Base-by-base conservation (phyloP, 2,797 vertebrate species). In the Luscinia megarhynchos region DNA sequence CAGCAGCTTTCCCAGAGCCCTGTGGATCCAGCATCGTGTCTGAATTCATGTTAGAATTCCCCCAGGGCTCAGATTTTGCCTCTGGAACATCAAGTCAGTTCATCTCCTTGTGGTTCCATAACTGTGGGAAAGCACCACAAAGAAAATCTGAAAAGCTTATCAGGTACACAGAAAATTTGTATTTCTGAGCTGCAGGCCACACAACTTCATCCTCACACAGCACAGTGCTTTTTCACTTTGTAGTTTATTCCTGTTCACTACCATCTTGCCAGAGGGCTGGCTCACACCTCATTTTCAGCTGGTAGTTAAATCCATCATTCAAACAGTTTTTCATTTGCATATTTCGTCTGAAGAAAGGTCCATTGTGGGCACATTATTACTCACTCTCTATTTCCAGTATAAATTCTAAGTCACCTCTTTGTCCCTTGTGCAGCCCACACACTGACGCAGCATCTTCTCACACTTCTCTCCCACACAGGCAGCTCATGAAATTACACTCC, bases 391-490 rank as follows among this genome's bases (percentile, higher is more conserved):
- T 96, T 96, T 90, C 89, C 95, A 94, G 91, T 76, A 86, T 57
- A 91, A 92, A 93, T 93, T 91, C 79, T 55, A 92, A 95, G 83
- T 96, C 93, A 90, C 93, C 95, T 77, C 87, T 94, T 94, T 93
- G 89, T 95, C 92, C 94, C 89, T 78, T 34, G 38, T 51, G 85
- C 91, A 94, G 74, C 95, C 96, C 91, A 95, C 95, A 64, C 94
- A 95, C 82, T 96, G 95, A 96, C 85, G 94, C 94, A 94, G 93
- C 95, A 94, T 93, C 95, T 95, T 93, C 94, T 94, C 95, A 82
- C 95, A 84, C 87, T 91, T 93, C 89, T 82, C 95, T 96, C 96
- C 95, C 95, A 96, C 95, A 67, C 95, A 96, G 76, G 89, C 91
- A 94, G 89, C 63, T 96, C 94, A 86, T 51, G 87, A 89, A 96